phyloP scores from a whole-genome alignment of 2,888 invertebrate genomes.

The Drosophila hawaiiensis region DNA sequence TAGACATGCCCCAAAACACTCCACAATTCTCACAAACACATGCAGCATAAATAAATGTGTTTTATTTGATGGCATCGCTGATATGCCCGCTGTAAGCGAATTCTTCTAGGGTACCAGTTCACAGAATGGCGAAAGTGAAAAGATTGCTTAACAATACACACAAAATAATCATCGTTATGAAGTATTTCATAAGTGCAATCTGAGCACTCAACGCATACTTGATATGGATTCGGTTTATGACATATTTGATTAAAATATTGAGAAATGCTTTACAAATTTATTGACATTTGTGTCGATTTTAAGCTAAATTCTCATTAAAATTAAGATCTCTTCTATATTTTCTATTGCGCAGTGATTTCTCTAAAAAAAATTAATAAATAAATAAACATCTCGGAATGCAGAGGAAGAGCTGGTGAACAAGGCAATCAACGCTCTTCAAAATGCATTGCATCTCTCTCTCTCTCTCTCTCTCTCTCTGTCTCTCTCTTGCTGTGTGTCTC shows the following conservation, averaged over 20 bases:
- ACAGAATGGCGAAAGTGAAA: constrained; percentile 63
- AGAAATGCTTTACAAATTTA: not conserved
- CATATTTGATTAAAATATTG: not conserved
- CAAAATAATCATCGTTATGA: constrained; percentile 1
- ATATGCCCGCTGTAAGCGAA: constrained; percentile 14
- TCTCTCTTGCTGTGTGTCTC: not conserved
- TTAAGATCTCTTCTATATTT: not conserved
- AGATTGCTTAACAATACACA: constrained; percentile 24
- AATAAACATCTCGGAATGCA: not conserved
- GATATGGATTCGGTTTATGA: not conserved
- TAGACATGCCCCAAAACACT: not conserved
- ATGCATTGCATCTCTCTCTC: not conserved
- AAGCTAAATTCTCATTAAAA: not conserved
- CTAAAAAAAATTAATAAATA: no score
- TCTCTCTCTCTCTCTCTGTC: not conserved
- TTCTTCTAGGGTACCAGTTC: not conserved
- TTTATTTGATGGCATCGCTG: not conserved
- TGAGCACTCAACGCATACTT: not conserved
- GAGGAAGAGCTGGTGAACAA: not conserved
- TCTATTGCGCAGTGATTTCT: not conserved
- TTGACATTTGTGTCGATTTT: not conserved
- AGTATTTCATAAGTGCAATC: not conserved
- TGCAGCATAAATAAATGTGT: not conserved
- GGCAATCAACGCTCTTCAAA: not conserved
- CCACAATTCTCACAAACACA: not conserved